Conservation (phyloP, 2,797 vertebrate genomes). For the Pseudomugil gertrudae region DNA sequence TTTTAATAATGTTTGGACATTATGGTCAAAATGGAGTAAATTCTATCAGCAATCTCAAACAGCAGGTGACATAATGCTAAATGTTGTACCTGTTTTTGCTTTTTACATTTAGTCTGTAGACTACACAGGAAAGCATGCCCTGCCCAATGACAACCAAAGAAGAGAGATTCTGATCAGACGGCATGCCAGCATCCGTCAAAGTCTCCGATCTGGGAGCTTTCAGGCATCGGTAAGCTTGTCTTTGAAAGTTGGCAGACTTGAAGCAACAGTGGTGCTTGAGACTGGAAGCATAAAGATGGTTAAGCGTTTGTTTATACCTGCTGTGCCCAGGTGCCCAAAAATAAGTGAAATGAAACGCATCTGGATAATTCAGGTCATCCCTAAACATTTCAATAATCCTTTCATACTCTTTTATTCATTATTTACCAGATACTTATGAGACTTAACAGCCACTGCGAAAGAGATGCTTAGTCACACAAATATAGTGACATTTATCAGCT, state of each 20-base stretch:
- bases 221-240: constrained; percentile 61
- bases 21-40: not conserved
- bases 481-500: not conserved
- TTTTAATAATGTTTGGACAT: not conserved
- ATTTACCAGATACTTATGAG: too few species aligned
- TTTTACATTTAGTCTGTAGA: constrained; percentile 85
- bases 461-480: too few species aligned
- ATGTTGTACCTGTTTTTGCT: not conserved
- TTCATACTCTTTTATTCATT: too few species aligned
- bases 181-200: constrained; percentile 88
- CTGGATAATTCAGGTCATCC: not conserved
- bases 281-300: not conserved
- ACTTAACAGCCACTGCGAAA: too few species aligned
- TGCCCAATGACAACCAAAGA: constrained; percentile 87
- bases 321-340: not conserved
- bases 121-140: constrained; percentile 87
- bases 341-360: not conserved
- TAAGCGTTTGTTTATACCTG: not conserved
- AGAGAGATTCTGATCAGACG: constrained; percentile 95
- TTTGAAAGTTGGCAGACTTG: not conserved
- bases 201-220: constrained; percentile 81
- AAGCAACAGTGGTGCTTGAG: not conserved
- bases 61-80: not conserved
- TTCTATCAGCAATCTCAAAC: not conserved
- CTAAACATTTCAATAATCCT: too few species aligned